These are phyloP conservation scores for Parazoanthus darwini DNA, from an alignment of 92 coral and sea anemone species.

Conservation along the genomic window DNA sequence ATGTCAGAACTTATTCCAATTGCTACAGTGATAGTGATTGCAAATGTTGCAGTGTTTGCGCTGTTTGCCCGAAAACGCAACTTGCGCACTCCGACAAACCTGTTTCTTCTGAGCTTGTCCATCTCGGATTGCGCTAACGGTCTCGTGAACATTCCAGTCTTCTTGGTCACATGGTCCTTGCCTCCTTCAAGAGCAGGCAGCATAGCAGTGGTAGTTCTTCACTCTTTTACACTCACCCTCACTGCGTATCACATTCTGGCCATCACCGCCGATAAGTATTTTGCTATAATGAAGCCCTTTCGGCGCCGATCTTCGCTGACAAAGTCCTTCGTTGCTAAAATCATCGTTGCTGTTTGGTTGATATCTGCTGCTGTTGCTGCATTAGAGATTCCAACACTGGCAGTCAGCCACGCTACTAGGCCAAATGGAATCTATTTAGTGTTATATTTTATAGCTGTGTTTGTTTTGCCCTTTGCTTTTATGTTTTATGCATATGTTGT, in stretches of 20 bases:
- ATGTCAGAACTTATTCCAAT: neutral
- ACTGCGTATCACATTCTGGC: slow-evolving; percentile 33
- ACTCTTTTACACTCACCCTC: slow-evolving; percentile 20
- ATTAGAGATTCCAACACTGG: neutral
- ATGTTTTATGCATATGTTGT: slow-evolving; percentile 24
- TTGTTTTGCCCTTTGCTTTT: slow-evolving; percentile 4
- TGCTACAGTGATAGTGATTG: slow-evolving; percentile 8
- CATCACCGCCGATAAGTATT: slow-evolving; percentile 26
- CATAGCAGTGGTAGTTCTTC: neutral
- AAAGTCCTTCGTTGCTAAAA: neutral
- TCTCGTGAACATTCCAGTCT: slow-evolving; percentile 9
- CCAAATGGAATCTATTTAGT: neutral
- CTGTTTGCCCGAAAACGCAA: slow-evolving; percentile 18
- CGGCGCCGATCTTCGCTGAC: neutral
- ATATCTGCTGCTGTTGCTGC: neutral
- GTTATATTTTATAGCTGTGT: neutral
- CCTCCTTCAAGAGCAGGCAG: neutral
- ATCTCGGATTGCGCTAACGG: slow-evolving; percentile 35
- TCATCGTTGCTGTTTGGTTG: slow-evolving; percentile 9
- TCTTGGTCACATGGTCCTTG: neutral
- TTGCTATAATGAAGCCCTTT: slow-evolving; percentile 27
- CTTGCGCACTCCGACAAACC: slow-evolving; percentile 35
- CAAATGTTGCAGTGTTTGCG: slow-evolving; percentile 9
- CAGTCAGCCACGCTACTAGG: neutral
- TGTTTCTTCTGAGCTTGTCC: slow-evolving; percentile 42